Evolutionary conservation across 2,888 invertebrate genomes (phyloP), one percentile per base, ranked within the genome.

Genomic region (Autographa pulchrina): DNA sequence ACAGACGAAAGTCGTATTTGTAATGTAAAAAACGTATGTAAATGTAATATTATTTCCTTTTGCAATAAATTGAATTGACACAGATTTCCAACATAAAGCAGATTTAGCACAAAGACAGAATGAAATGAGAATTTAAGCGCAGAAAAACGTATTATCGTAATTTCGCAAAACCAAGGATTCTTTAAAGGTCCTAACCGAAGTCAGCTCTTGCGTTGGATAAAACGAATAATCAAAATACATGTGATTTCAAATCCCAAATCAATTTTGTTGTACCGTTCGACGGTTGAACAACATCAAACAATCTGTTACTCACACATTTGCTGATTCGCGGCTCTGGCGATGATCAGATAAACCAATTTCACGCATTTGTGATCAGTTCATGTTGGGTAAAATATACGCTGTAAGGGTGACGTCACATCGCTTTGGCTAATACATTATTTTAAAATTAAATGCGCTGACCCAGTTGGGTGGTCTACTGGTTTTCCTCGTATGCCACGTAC

Each of bases 271-370:
- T 58, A 77, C 59, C 59, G 31, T 71, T 80, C 71, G 32, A 64
- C 73, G 54, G 32, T 18, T 31, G 62, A 70, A 60, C 58, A 62
- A 82, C 73, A 80, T 82, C 73, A 82, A 80, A 80, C 80, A 69
- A 69, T 74, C 32, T 65, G 60, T 62, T 70, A 78, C 59, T 66
- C 75, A 60, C 54, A 78, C 70, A 66, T 67, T 65, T 80, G 65
- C 54, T 65, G 31, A 25, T 66, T 68, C 65, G n/a, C n/a, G 68
- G 65, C 68, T 69, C 20, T 58, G 59, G 9, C 69, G 59, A 67
- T 62, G 70, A 70, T 83, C 70, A 60, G 72, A 74, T 83, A 80
- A 81, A 80, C 83, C 64, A 74, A 80, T 81, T 70, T 77, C 81
- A 80, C 62, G 77, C 77, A 80, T 80, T 67, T 43, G 64, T 56